A percentile compares a stretch with the other conserved stretches of the same genome.
Evolutionary conservation across 2,797 vertebrate species (phyloP).

Genomic region (Thripadectes ignobilis): DNA sequence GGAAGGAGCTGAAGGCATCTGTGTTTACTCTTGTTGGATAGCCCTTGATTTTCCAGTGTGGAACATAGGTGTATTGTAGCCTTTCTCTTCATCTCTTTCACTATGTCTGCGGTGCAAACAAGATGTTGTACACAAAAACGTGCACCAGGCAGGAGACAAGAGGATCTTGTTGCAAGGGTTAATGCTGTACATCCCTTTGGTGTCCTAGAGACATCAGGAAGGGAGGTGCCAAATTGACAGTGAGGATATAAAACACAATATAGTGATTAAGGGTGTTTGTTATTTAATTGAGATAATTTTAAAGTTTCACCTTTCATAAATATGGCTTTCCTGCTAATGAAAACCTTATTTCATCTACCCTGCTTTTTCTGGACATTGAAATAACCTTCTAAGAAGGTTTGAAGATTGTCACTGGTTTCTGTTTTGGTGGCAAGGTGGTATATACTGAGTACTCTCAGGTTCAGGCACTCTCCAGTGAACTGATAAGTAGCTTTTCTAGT

Average conservation of each 20-base stretch:
- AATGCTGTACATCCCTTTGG: not conserved
- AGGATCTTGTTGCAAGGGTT: not conserved
- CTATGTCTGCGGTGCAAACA: not conserved
- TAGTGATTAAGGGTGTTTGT: not conserved
- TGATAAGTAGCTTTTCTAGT: constrained; percentile 36
- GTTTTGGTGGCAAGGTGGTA: not conserved
- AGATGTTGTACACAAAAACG: not conserved
- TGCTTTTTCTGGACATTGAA: not conserved
- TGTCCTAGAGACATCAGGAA: not conserved
- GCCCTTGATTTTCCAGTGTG: not conserved
- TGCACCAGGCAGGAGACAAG: not conserved
- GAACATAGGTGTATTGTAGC: not conserved
- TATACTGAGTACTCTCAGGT: not conserved
- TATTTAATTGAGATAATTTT: not conserved
- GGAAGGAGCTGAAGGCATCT: not conserved
- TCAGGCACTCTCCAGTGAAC: not conserved
- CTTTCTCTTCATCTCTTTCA: not conserved
- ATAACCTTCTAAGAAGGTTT: not conserved
- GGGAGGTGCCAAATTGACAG: not conserved
- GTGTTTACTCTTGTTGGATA: not conserved
- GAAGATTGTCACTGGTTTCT: not conserved
- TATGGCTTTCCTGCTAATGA: not conserved
- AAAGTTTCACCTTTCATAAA: not conserved
- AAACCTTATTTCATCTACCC: not conserved
- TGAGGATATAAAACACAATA: not conserved